Conservation (phyloP, 2,888 invertebrate genomes). For the Pediacus dermestoides region DNA sequence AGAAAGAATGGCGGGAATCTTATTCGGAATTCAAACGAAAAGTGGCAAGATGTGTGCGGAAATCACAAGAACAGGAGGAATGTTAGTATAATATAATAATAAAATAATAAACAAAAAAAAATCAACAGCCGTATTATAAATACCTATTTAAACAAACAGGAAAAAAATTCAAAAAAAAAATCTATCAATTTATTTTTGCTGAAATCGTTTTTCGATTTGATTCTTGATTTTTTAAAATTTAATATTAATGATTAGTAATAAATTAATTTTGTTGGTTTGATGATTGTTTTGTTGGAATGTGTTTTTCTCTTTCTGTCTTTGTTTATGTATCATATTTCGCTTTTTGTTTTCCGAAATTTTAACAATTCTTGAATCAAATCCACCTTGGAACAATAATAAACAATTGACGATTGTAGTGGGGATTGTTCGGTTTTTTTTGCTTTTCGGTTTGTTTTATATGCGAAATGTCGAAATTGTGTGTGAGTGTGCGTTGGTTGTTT, state of each 20-base stretch:
- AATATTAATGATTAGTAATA: too few relatives aligned
- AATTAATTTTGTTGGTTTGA: background rate
- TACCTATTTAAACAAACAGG: slow-evolving; percentile 12
- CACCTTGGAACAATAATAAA: too few relatives aligned
- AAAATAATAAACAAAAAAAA: slow-evolving; percentile 24
- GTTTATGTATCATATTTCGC: too few relatives aligned
- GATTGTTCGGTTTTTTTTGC: slow-evolving; percentile 7
- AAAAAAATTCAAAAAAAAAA: slow-evolving; percentile 19
- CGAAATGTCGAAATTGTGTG: too few relatives aligned
- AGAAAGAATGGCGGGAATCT: slow-evolving; percentile 99
- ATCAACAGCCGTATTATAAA: slow-evolving; percentile 6
- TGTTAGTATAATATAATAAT: slow-evolving; percentile 68
- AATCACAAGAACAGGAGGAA: slow-evolving; percentile 99
- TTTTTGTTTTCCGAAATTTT: slow-evolving; percentile 21
- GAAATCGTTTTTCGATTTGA: slow-evolving; percentile 31
- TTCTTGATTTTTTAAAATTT: slow-evolving; percentile 33
- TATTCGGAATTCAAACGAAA: slow-evolving; percentile 96
- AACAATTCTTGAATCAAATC: slow-evolving; percentile 30
- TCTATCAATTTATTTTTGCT: slow-evolving; percentile 22
- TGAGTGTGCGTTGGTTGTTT: too few relatives aligned
- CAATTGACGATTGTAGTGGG: too few relatives aligned
- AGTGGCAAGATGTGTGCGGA: slow-evolving; percentile 96
- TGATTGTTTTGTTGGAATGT: slow-evolving; percentile 2
- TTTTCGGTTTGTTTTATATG: background rate
- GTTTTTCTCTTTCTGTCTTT: slow-evolving; percentile 2